These are phyloP conservation scores for Cephus spinipes DNA, from an alignment of 2,888 invertebrate species.

Conservation along the genomic window DNA sequence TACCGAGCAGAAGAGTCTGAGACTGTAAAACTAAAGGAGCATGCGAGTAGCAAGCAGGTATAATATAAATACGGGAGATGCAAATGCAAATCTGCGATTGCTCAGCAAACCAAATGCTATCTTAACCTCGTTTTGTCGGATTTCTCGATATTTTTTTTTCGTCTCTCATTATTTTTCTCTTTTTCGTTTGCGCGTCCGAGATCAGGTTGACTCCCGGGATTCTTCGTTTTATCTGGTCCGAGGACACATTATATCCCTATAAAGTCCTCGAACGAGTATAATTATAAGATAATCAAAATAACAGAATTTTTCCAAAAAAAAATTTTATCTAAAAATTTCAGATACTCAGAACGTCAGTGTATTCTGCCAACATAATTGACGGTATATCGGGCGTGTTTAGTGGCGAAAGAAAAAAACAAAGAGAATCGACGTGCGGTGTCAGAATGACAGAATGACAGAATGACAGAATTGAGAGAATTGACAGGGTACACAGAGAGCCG, in stretches of 20 bases:
- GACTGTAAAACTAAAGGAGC: neutral
- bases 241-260: too few species aligned
- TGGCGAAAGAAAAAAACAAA: neutral
- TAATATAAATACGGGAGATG: neutral
- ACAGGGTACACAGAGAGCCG: constrained; percentile 1
- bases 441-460: neutral
- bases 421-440: too few species aligned
- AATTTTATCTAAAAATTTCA: neutral
- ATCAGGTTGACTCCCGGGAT: neutral
- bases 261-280: neutral
- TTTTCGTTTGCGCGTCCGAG: neutral
- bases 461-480: neutral
- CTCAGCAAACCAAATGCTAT: neutral
- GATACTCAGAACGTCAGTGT: neutral
- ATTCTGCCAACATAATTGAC: neutral
- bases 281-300: neutral
- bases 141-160: neutral
- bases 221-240: neutral
- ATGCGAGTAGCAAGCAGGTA: neutral
- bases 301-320: neutral
- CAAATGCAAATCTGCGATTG: neutral
- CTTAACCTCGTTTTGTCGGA: neutral
- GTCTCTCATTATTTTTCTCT: neutral
- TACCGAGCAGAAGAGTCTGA: neutral
- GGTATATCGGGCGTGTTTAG: neutral